Conservation (phyloP, 2,113 vertebrate species). For the Ibidorhyncha struthersii region DNA sequence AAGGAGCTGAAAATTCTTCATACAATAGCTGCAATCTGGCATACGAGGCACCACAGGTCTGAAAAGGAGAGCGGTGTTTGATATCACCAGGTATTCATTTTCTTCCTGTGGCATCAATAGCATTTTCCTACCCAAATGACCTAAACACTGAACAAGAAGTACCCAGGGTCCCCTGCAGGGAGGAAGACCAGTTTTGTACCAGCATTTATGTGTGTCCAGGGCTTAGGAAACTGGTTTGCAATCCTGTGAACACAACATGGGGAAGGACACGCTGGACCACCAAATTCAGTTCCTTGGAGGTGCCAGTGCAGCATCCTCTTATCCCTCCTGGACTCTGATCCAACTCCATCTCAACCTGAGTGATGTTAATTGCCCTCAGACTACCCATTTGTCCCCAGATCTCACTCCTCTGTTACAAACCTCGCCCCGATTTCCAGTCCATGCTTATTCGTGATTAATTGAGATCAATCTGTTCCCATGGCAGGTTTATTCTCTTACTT, state of each 20-base stretch:
- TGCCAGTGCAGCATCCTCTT: not conserved
- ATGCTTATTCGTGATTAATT: not conserved
- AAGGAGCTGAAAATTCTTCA: conserved; percentile 51
- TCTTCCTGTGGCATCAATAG: not conserved
- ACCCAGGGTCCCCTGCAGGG: not conserved
- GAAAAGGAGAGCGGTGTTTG: not conserved
- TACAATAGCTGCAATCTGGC: conserved; percentile 67
- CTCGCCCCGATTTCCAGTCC: not conserved
- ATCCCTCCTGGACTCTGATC: not conserved
- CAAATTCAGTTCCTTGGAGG: not conserved
- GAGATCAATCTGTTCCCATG: not conserved
- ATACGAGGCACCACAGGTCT: not conserved
- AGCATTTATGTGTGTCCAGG: not conserved
- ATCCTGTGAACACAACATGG: not conserved
- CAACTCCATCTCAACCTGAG: not conserved
- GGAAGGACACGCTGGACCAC: not conserved
- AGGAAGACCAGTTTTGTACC: not conserved
- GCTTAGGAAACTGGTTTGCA: not conserved
- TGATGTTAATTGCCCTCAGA: not conserved
- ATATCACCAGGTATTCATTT: conserved; percentile 27
- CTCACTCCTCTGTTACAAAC: not conserved
- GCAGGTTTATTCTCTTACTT: not conserved
- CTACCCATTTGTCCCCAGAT: not conserved
- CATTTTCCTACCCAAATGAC: not conserved
- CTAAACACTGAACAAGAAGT: not conserved